These are phyloP conservation scores for Antheraea yamamai DNA, from an alignment of 2,888 invertebrate genomes.

Conservation along the genomic window DNA sequence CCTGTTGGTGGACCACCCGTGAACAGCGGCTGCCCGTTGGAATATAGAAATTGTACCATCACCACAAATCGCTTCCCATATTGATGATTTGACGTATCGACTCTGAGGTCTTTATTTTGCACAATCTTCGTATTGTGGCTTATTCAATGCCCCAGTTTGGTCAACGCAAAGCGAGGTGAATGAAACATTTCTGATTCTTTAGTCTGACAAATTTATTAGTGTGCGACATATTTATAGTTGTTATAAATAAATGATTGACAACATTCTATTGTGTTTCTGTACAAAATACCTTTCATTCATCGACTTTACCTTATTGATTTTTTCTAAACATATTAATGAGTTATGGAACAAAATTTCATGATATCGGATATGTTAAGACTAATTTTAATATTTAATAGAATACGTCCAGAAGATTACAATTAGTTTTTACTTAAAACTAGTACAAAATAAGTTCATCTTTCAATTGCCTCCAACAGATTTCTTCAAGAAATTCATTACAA, in stretches of 20 bases:
- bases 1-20: slow-evolving; percentile 66
- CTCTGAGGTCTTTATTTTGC: slow-evolving; percentile 53
- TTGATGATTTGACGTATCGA: slow-evolving; percentile 59
- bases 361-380: neutral
- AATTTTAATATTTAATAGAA: neutral
- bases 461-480: neutral
- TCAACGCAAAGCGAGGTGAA: slow-evolving; percentile 19
- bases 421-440: neutral
- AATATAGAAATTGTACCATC: slow-evolving; percentile 54
- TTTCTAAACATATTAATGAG: neutral
- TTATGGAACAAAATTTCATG: neutral
- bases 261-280: slow-evolving; percentile 23
- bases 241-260: slow-evolving; percentile 12
- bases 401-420: neutral
- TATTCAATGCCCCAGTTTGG: slow-evolving; percentile 21
- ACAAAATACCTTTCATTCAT: slow-evolving; percentile 29
- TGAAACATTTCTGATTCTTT: slow-evolving; percentile 7
- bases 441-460: neutral
- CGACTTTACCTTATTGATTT: neutral
- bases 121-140: slow-evolving; percentile 31
- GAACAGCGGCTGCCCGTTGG: slow-evolving; percentile 53
- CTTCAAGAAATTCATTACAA: neutral
- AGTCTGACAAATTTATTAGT: slow-evolving; percentile 6
- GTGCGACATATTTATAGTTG: slow-evolving; percentile 10
- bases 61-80: slow-evolving; percentile 39